Base-by-base conservation (phyloP, 2,113 vertebrate genomes). In the Tretioscincus oriximinensis region DNA sequence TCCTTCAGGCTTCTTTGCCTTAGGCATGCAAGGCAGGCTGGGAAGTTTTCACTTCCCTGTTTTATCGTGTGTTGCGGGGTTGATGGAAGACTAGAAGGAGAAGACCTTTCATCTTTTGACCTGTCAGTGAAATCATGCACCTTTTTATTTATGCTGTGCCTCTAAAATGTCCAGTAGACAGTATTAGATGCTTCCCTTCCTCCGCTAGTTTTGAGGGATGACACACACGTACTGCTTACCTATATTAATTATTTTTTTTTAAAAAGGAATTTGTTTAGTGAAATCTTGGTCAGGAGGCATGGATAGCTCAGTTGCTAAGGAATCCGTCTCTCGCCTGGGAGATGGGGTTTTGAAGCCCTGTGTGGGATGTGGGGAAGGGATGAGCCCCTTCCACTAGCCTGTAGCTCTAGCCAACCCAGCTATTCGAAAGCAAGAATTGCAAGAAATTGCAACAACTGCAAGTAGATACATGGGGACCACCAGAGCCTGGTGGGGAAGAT, bases 71-170 rank as follows among this genome's bases (percentile, higher is more conserved):
- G 3, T 63, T 80, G 72, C 22, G 74, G 61, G 71, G 77, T 81
- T 74, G 78, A 11, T 10, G 82, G 28, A 86, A 72, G 70, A 51
- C 58, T 29, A 71, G 35, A 54, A 63, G 26, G n/a, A 63, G 78
- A 63, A 28, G 80, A 9, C 0, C 47, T 41, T 5, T 83, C 70
- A 60, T 71, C 76, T 66, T 51, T 68, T 77, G 1, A 26, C 69
- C 54, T 68, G 45, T 3, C 79, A 75, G 78, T 51, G 67, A 79
- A 85, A 71, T 21, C 65, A 80, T 84, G 87, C 85, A 78, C 77
- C 72, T 78, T 78, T 78, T 47, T 31, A 58, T 22, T 29, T 45
- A 77, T 26, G 41, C 75, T 77, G 16, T 18, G 21, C 16, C 47
- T 45, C 4, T 12, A 28, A 26, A 66, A 12, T 2, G 26, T n/a